Evolutionary conservation across 64 coral and sea anemone species (phyloP), one percentile per base, ranked within the genome.

Genomic region (Astreopora myriophthalma): DNA sequence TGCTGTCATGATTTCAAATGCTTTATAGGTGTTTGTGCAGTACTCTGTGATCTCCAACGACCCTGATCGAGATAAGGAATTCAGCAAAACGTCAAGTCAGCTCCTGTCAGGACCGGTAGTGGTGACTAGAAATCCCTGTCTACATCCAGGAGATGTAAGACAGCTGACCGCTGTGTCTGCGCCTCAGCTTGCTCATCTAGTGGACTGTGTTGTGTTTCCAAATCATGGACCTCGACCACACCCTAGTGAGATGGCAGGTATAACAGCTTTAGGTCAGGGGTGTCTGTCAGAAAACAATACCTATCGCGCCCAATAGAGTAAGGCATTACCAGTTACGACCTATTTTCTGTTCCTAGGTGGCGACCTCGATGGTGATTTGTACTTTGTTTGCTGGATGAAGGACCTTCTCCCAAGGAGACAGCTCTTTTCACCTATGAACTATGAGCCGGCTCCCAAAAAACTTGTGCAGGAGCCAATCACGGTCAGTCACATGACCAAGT

Each of bases 301-400:
- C 42, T 46, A 46, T 6, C 11, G 5, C 42, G 11, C 42, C 5
- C 42, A 46, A 5, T 46, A 11, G 5, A 6, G 42, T 6, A 11
- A n/a, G n/a, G n/a, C n/a, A n/a, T n/a, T n/a, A n/a, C n/a, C n/a
- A 44, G 40, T 44, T 44, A 44, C 11, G 40, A 44, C 40, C 11
- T 44, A 44, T 27, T 86, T 66, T 35, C 29, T 87, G 13, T 62
- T 61, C 0, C 62, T 12, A 99, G 97, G 97, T 1, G 97, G 97
- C 22, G 97, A 99, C 36, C 87, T 99, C 13, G 97, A 99, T 76
- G 97, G 97, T 1, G 97, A 99, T 88, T 57, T 99, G 40, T 99
- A 99, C 75, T 99, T 94, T 55, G 97, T 99, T 17, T 95, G 90
- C 58, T 99, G 97, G 97, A 71, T 93, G 69, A 71, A 99, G 76